Evolutionary conservation across 1,140 invertebrate species (phyloP), one percentile per base, ranked within the genome.

Genomic region (Aphelinus atriplicis): DNA sequence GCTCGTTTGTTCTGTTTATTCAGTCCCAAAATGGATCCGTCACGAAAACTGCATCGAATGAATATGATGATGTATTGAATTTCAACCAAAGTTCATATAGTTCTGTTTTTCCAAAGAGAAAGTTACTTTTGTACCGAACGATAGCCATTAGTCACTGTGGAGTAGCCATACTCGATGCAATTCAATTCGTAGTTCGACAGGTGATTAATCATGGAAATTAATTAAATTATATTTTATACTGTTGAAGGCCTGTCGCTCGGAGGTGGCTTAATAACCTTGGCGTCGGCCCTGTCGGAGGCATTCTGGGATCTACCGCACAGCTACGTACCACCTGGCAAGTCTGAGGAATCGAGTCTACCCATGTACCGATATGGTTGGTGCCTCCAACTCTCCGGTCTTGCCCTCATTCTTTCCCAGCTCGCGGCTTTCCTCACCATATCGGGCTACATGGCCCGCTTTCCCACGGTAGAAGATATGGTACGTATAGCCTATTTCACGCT

Each of bases 341-440:
- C 81, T 46, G 84, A 86, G 10, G 84, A 86, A 71, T 84, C 84
- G 61, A 82, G 82, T 71, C 74, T 87, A 67, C 91, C 90, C 78
- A 88, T 90, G 75, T 92, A 92, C 84, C 88, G 89, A 45, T 94
- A 94, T 82, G 93, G 92, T 61, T 93, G 92, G 92, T 92, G 92
- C 72, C 93, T 93, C 81, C 90, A 93, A 79, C 88, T 91, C 9
- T 92, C 92, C 3, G 90, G 91, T 47, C 86, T 90, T 56, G 91
- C 92, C 57, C 89, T 94, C 75, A 90, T 94, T 74, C 86, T 92
- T 78, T 90, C 92, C 6, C 92, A 93, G 85, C 82, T 93, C 65
- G 90, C 92, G 0, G 93, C 91, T 1, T 87, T 92, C 42, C 87
- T 93, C 69, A 91, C 90, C 60, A 90, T 93, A 53, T 90, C 90